phyloP scores from a whole-genome alignment of 2,113 vertebrate genomes.

The Henicopernis longicauda region DNA sequence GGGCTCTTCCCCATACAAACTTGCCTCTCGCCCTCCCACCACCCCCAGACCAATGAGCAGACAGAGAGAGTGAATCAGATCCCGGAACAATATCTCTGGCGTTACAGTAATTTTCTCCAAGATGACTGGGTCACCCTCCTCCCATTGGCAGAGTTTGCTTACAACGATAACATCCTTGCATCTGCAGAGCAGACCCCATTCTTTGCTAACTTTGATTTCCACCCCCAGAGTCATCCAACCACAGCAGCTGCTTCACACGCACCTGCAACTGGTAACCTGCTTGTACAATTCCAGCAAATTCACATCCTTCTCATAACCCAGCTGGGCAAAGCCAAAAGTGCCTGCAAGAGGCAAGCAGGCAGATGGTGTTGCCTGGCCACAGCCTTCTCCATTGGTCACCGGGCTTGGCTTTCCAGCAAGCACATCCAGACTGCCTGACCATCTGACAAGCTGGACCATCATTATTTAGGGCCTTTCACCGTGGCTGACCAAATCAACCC shows the following conservation, averaged over 20 bases:
- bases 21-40: neutral
- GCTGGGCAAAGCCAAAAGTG: neutral
- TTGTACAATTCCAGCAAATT: neutral
- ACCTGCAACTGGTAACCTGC: neutral
- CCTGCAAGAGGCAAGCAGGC: neutral
- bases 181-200: neutral
- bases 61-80: neutral
- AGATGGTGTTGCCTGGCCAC: neutral
- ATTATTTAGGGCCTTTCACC: neutral
- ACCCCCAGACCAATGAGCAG: neutral
- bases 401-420: neutral
- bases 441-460: neutral
- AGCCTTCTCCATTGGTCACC: neutral
- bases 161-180: neutral
- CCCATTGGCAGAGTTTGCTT: neutral
- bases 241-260: neutral
- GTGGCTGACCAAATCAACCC: neutral
- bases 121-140: neutral
- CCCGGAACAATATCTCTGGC: neutral
- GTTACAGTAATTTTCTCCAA: neutral
- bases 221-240: neutral
- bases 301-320: neutral
- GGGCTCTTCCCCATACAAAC: neutral
- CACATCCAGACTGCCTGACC: neutral
- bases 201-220: neutral